Base-by-base conservation (phyloP, 1,140 invertebrate species). In the Cecropterus lyciades region DNA sequence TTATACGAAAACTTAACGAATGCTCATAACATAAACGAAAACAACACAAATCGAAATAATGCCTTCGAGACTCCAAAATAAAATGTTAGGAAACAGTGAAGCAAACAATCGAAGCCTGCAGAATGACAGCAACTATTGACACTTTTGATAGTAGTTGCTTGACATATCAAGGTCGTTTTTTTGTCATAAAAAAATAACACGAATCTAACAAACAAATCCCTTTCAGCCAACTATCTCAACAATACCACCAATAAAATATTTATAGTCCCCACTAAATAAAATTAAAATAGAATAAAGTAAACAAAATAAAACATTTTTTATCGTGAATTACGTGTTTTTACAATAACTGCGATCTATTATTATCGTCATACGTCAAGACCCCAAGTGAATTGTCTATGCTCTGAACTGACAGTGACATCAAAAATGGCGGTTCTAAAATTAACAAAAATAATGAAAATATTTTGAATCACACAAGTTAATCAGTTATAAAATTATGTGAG, bases 71-170 rank as follows among this genome's bases (percentile, higher is more conserved):
- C 65, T 79, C 65, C 42, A 82, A 86, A 87, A 82, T 84, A 87
- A 88, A 86, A 82, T 74, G 73, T 80, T 80, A 77, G 64, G 70
- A 84, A 79, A 81, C 72, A 77, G 77, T 77, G 77, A 79, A 85
- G 82, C 82, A 89, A 91, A 88, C 85, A 88, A 89, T 84, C 84
- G 85, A 89, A 90, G 83, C 85, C 73, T 77, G 76, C 78, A 75
- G 72, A 86, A 84, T 87, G 82, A 87, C 70, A 77, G 57, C 57
- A 77, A 55, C 57, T 66, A 60, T 51, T 59, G 59, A 67, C 55
- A 59, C 20, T 52, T 53, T 57, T 72, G 49, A 52, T 3, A 30
- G 6, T 24, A 52, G 16, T 9, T 15, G 7, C 45, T 46, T 48
- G 20, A 46, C 13, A 62, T 11, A 27, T 49, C 46, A 48, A 48